These are phyloP conservation scores for Gymnothorax reevesii DNA, from an alignment of 2,797 vertebrate species.

Conservation along the genomic window DNA sequence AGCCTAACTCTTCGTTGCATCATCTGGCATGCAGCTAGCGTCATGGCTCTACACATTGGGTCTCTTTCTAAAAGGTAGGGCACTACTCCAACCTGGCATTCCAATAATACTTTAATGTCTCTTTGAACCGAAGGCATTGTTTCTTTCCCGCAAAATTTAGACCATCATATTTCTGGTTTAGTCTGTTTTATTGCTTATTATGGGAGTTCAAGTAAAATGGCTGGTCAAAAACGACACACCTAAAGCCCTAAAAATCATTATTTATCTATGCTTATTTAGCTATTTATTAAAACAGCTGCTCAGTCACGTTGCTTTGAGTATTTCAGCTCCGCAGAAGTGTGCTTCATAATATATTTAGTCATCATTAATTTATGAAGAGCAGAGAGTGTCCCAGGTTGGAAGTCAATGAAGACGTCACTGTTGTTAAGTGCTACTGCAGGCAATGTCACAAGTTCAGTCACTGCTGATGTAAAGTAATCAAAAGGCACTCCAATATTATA, in stretches of 20 bases:
- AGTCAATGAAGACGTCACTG: not conserved
- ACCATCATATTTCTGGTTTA: not conserved
- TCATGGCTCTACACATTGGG: not conserved
- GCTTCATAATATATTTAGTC: conserved; percentile 15
- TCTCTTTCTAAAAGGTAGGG: not conserved
- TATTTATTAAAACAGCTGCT: conserved; percentile 13
- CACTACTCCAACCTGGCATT: not conserved
- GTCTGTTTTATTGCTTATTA: not conserved
- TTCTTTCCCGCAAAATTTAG: not conserved
- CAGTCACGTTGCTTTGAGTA: conserved; percentile 21
- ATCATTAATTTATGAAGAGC: not conserved
- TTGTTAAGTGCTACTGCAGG: conserved; percentile 30
- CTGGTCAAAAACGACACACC: not conserved
- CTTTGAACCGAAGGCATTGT: too few species aligned
- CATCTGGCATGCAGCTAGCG: not conserved
- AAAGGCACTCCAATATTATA: conserved; percentile 24
- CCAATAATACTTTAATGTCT: too few species aligned
- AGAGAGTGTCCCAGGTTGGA: conserved; percentile 9
- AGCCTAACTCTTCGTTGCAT: not conserved
- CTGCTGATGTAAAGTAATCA: not conserved
- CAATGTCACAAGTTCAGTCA: conserved; percentile 24
- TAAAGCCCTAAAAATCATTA: conserved; percentile 3
- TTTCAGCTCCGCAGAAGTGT: conserved; percentile 3
- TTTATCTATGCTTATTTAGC: not conserved
- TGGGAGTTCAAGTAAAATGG: not conserved